Conservation (phyloP, 2,888 invertebrate species). For the Acheta domesticus region DNA sequence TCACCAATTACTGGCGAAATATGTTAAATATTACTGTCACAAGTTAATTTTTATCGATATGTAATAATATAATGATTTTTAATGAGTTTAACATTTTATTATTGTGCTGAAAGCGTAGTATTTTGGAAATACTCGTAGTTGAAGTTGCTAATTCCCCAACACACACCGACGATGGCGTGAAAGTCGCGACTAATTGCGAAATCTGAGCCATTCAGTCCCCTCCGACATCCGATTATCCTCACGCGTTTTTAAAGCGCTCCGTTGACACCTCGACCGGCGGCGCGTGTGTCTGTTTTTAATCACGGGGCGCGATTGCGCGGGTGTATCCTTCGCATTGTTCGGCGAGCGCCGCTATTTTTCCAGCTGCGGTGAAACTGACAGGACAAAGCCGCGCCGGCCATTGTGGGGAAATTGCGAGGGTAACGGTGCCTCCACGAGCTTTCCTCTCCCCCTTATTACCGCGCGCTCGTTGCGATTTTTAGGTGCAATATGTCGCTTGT, state of each 20-base stretch:
- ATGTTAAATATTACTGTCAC: too few species aligned
- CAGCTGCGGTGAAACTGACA: background rate
- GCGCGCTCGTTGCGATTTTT: background rate
- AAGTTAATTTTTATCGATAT: too few species aligned
- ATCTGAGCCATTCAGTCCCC: too few species aligned
- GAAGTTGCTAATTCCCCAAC: too few species aligned
- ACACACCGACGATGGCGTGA: too few species aligned
- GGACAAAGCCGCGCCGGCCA: background rate
- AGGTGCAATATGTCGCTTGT: constrained; percentile 4
- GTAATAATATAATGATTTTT: too few species aligned
- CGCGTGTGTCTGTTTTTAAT: background rate
- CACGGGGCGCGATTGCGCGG: background rate
- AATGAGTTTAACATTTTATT: too few species aligned
- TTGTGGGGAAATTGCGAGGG: background rate
- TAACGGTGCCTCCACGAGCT: background rate
- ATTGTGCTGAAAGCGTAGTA: too few species aligned
- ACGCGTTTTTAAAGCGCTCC: background rate
- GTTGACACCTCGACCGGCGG: background rate
- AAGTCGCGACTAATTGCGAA: too few species aligned
- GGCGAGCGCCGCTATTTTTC: background rate
- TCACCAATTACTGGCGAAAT: too few species aligned
- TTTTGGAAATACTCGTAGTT: too few species aligned
- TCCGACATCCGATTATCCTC: too few species aligned
- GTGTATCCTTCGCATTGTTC: background rate
- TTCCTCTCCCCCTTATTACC: background rate